phyloP scores from a whole-genome alignment of 2,888 invertebrate species.

The Phasia obesa region DNA sequence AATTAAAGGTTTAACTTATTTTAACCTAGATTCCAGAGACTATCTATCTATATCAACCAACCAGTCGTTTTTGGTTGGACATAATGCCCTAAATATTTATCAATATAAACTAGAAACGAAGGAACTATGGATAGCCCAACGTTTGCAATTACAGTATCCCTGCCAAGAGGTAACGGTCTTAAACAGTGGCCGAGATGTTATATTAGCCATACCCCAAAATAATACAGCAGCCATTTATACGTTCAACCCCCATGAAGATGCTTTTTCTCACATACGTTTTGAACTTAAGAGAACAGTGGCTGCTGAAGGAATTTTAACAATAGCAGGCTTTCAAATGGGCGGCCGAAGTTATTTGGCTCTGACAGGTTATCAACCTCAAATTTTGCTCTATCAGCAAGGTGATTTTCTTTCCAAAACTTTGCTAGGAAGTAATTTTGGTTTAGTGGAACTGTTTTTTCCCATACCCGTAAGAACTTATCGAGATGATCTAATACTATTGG shows the following conservation, averaged over 20 bases:
- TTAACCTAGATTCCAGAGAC: slow-evolving; percentile 74
- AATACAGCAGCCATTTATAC: slow-evolving; percentile 76
- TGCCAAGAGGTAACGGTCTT: slow-evolving; percentile 76
- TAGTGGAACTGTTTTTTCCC: slow-evolving; percentile 80
- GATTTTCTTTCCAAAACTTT: slow-evolving; percentile 78
- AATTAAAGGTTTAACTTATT: slow-evolving; percentile 74
- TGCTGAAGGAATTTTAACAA: slow-evolving; percentile 76
- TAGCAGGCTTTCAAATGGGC: slow-evolving; percentile 81
- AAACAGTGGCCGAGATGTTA: slow-evolving; percentile 79
- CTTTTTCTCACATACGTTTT: slow-evolving; percentile 71
- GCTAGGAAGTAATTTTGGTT: slow-evolving; percentile 79
- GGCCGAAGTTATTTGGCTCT: slow-evolving; percentile 81
- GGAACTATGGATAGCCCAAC: slow-evolving; percentile 80
- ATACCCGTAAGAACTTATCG: slow-evolving; percentile 81
- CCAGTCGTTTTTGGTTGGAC: slow-evolving; percentile 61
- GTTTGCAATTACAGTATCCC: slow-evolving; percentile 74
- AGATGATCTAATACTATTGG: slow-evolving; percentile 81
- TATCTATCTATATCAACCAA: slow-evolving; percentile 76
- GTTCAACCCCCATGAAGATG: slow-evolving; percentile 74
- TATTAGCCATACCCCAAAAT: slow-evolving; percentile 79
- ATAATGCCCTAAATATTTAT: slow-evolving; percentile 77
- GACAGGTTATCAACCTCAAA: slow-evolving; percentile 79
- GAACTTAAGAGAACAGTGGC: slow-evolving; percentile 70
- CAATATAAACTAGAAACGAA: slow-evolving; percentile 74
- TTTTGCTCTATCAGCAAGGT: slow-evolving; percentile 79